Percentiles rank a stretch among this genome's conserved stretches.
Conservation (phyloP, 2,113 vertebrate species). For the Nesoenas mayeri region DNA sequence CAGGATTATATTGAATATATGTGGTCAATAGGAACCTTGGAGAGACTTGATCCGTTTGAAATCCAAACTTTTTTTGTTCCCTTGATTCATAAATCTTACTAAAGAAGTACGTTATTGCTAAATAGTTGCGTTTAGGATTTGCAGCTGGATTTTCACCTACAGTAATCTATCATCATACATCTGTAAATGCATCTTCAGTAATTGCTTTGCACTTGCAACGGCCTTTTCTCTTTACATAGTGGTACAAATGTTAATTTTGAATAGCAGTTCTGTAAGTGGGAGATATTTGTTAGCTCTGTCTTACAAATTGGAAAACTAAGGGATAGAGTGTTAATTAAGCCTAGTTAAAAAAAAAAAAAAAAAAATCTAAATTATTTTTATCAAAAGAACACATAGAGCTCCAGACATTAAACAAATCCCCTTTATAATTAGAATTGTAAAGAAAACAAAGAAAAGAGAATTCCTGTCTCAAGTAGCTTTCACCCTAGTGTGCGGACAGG, state of each 20-base stretch:
- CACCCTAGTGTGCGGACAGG: background rate
- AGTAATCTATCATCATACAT: background rate
- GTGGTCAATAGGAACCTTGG: background rate
- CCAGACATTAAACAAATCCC: accelerated
- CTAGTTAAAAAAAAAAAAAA: background rate
- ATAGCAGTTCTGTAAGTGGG: background rate
- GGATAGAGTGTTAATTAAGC: background rate
- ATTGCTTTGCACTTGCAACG: background rate
- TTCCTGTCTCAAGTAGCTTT: background rate
- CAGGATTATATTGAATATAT: background rate
- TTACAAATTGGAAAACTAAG: background rate
- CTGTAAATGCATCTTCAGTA: slow-evolving; percentile 1
- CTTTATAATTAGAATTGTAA: background rate
- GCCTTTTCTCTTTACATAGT: background rate
- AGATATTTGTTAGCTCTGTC: background rate
- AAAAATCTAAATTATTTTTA: background rate
- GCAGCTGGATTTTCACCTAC: background rate
- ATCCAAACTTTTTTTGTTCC: slow-evolving; percentile 11
- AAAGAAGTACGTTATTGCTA: background rate
- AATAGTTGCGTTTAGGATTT: background rate
- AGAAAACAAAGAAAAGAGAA: background rate
- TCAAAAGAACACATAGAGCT: background rate
- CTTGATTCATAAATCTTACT: slow-evolving; percentile 18
- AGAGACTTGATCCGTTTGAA: background rate
- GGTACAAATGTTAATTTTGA: background rate